phyloP scores from a whole-genome alignment of 2,888 invertebrate species.

The Cephus pulcher region DNA sequence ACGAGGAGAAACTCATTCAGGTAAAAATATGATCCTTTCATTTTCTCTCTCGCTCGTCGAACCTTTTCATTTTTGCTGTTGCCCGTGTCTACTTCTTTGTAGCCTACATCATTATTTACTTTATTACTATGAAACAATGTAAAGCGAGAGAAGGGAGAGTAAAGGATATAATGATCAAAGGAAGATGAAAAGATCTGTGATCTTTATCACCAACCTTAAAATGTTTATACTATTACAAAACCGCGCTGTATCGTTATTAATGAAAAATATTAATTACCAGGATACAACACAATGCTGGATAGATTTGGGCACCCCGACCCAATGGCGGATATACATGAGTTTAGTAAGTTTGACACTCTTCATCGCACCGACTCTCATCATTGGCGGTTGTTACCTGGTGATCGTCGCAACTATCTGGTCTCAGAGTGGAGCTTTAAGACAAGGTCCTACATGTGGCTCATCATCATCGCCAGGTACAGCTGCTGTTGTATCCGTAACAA shows the following conservation, averaged over 20 bases:
- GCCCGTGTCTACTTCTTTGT: background rate
- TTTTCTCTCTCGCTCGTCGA: no score
- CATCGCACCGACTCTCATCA: slow-evolving; percentile 87
- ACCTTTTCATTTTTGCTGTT: background rate
- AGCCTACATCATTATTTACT: background rate
- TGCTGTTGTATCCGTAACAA: slow-evolving; percentile 67
- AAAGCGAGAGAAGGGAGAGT: background rate
- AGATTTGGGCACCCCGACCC: slow-evolving; percentile 77
- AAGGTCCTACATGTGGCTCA: slow-evolving; percentile 61
- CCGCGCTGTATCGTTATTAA: background rate
- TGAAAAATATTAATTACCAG: slow-evolving; percentile 31
- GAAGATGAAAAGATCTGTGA: background rate
- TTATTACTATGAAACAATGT: background rate
- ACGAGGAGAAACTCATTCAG: slow-evolving; percentile 82
- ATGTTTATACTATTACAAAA: background rate
- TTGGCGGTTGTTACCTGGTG: slow-evolving; percentile 89
- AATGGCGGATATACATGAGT: slow-evolving; percentile 92
- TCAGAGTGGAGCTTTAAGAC: slow-evolving; percentile 53
- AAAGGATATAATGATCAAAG: no score
- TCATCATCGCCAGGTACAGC: slow-evolving; percentile 60
- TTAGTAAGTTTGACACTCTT: slow-evolving; percentile 85
- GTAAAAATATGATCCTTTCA: slow-evolving; percentile 45
- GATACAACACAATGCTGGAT: slow-evolving; percentile 86
- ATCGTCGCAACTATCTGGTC: slow-evolving; percentile 95
- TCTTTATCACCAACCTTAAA: background rate